Percentiles rank a stretch among this genome's conserved stretches.
These are phyloP conservation scores for Lagocephalus sceleratus DNA, from an alignment of 2,797 vertebrate genomes.

Conservation along the genomic window DNA sequence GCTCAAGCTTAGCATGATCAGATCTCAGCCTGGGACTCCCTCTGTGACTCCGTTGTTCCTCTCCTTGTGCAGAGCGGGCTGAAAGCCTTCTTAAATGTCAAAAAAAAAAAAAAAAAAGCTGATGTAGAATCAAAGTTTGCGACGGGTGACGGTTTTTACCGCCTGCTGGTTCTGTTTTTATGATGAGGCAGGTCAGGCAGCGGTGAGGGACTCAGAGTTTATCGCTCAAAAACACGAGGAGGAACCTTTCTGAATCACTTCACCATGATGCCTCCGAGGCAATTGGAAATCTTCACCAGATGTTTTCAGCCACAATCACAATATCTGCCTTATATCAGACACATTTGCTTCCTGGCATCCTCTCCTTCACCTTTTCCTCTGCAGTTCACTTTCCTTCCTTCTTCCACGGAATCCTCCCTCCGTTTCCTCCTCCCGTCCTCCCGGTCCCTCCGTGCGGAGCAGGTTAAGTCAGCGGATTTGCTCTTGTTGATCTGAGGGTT, in stretches of 20 bases:
- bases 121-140: conserved; percentile 10
- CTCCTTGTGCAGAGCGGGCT: conserved; percentile 18
- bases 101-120: conserved; percentile 7
- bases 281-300: conserved; percentile 5
- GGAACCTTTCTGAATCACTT: neutral
- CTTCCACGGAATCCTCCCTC: neutral
- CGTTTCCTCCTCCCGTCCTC: neutral
- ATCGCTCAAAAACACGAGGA: conserved; percentile 10
- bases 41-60: conserved; percentile 41
- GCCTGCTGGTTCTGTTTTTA: conserved; percentile 15
- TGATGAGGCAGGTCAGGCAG: conserved; percentile 6
- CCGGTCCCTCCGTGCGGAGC: conserved; percentile 25
- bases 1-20: conserved; percentile 6
- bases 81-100: neutral
- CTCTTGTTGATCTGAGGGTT: conserved; percentile 39
- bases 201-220: conserved; percentile 13
- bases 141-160: conserved; percentile 20
- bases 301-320: too few species aligned
- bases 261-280: conserved; percentile 23
- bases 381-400: neutral
- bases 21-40: conserved; percentile 26
- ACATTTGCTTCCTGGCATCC: neutral
- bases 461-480: conserved; percentile 63
- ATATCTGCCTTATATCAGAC: too few species aligned
- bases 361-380: neutral